Conservation (phyloP, 1,140 invertebrate genomes). For the Lasioglossum albipes region DNA sequence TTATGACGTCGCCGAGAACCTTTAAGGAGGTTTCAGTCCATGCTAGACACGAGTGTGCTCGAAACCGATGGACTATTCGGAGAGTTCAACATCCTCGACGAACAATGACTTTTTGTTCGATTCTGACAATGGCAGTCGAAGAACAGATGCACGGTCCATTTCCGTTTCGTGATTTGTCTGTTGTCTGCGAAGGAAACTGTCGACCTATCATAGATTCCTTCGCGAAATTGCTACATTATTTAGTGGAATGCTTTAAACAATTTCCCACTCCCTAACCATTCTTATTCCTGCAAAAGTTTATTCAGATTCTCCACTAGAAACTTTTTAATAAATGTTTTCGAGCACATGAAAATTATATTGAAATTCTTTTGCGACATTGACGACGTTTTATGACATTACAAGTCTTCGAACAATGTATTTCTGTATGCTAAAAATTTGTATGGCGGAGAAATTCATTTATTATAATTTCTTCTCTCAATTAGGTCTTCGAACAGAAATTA, state of each 20-base stretch:
- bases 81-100: conserved; percentile 46
- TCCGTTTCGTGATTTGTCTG: conserved; percentile 32
- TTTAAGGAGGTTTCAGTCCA: conserved; percentile 11
- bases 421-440: too few species aligned
- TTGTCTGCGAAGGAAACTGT: neutral
- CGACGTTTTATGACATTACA: too few species aligned
- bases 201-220: neutral
- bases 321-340: too few species aligned
- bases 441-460: too few species aligned
- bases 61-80: conserved; percentile 15
- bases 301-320: too few species aligned
- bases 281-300: too few species aligned
- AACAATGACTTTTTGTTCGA: conserved; percentile 23
- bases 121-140: conserved; percentile 34
- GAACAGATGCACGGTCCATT: conserved; percentile 3
- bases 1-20: conserved; percentile 11
- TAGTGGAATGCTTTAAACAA: neutral
- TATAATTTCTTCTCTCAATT: neutral
- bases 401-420: too few species aligned
- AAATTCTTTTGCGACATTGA: too few species aligned
- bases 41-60: conserved; percentile 9
- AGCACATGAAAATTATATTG: too few species aligned
- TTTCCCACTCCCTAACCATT: too few species aligned
- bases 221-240: neutral
- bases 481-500: too few species aligned